phyloP scores from a whole-genome alignment of 2,888 invertebrate genomes.

The Amblyteles armatorius region DNA sequence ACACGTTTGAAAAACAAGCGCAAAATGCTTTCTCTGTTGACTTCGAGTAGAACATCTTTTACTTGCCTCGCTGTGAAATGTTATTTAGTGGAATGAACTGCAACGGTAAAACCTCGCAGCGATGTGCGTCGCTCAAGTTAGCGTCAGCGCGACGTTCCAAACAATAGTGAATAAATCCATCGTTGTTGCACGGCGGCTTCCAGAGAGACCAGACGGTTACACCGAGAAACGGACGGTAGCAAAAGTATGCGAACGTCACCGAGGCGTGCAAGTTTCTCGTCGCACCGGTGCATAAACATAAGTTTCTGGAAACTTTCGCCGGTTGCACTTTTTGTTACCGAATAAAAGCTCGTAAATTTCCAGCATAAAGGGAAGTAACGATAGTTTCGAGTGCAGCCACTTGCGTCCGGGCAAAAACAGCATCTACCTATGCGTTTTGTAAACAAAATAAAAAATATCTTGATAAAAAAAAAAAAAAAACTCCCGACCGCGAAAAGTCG shows the following conservation, averaged over 20 bases:
- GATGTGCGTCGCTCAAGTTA: not conserved
- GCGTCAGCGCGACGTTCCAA: not conserved
- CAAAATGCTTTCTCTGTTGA: not conserved
- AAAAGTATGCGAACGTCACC: constrained; percentile 6
- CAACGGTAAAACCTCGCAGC: not conserved
- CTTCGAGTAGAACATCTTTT: not conserved
- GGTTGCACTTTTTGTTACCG: not conserved
- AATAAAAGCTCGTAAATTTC: constrained; percentile 9
- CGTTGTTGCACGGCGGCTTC: not conserved
- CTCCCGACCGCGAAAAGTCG: too few relatives aligned
- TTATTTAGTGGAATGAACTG: not conserved
- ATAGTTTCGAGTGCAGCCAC: not conserved
- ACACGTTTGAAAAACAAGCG: too few relatives aligned
- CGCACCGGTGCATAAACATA: constrained; percentile 1
- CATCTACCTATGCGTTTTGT: not conserved
- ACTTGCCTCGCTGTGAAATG: not conserved
- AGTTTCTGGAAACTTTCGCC: not conserved
- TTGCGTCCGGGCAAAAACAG: not conserved
- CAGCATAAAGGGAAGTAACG: constrained; percentile 6
- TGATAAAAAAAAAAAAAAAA: too few relatives aligned
- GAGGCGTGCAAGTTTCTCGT: not conserved
- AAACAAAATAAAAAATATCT: not conserved
- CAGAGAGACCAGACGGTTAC: not conserved
- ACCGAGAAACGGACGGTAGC: not conserved
- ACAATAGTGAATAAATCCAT: not conserved